phyloP scores from a whole-genome alignment of 64 coral and sea anemone genomes.

The Stylophora pistillata region DNA sequence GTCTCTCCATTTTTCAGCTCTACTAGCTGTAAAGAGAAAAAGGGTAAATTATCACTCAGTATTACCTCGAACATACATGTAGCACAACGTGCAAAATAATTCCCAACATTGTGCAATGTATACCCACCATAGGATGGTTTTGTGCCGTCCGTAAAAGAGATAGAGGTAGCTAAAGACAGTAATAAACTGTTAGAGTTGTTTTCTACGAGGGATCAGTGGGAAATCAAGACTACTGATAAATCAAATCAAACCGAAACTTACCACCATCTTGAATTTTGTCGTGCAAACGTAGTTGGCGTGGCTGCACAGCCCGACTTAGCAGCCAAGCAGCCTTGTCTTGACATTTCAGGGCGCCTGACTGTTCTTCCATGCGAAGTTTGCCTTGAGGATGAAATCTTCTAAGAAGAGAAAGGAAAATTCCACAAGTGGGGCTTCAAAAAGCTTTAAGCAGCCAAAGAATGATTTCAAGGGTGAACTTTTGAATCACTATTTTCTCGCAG shows the following conservation, averaged over 20 bases:
- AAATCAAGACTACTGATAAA: neutral
- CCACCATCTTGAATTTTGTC: constrained; percentile 92
- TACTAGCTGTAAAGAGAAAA: constrained; percentile 64
- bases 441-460: constrained; percentile 29
- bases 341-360: constrained; percentile 32
- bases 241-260: constrained; percentile 32
- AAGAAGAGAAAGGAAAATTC: constrained; percentile 41
- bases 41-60: no score
- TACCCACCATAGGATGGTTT: constrained; percentile 99
- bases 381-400: constrained; percentile 9
- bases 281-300: neutral
- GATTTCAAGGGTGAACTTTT: constrained; percentile 21
- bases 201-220: neutral
- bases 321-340: neutral
- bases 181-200: neutral
- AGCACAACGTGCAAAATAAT: neutral
- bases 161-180: constrained; percentile 79
- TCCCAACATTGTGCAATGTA: neutral
- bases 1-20: constrained; percentile 99
- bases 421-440: neutral
- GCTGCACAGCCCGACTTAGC: constrained; percentile 4
- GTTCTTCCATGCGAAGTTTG: neutral
- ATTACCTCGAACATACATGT: no score
- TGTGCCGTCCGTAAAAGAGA: constrained; percentile 94
- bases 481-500: constrained; percentile 49